Base-by-base conservation (phyloP, 64 coral and sea anemone genomes). In the Montipora capricornis region DNA sequence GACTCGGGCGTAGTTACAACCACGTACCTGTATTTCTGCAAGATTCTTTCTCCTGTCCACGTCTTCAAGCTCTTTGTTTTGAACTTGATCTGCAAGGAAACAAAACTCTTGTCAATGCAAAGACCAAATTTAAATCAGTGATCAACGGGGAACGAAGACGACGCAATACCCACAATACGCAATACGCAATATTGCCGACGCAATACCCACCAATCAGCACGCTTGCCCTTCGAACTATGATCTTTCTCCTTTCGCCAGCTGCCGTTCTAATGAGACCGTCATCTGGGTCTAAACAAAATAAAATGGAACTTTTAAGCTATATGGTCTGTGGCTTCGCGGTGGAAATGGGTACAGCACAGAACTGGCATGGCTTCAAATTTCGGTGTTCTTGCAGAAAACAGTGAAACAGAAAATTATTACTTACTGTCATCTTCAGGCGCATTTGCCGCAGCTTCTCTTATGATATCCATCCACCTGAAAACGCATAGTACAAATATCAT, bases 391-490 rank as follows among this genome's bases (percentile, higher is more conserved):
- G 6, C 52, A 55, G 52, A 55, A 55, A 55, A 55, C 5, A 10
- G 52, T 55, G 6, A 55, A 5, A 14, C 8, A 64, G 61, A 15
- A 58, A 29, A 9, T 15, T 2, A 70, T 48, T 4, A 73, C 76
- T 89, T 44, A 94, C 96, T 84, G 52, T 97, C 93, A 49, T 97
- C 96, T 44, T 92, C 81, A 2, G 96, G 96, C 7, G 96, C 93
- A 17, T 90, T 92, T 5, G 89, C 69, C 20, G 94, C 76, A 37
- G 96, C 96, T 0, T 95, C 89, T 46, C 84, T 62, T 29, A 97
- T 91, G 19, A 88, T 88, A 78, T 89, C 88, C 82, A 97, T 97
- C 96, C 96, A 97, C 49, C 96, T 97, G 24, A 75, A 86, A 50
- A 68, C 60, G 29, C 53, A 57, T 11, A 57, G 53, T 2, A 57